A percentile compares a stretch with the other conserved stretches of the same genome.
phyloP scores from a whole-genome alignment of 2,888 invertebrate genomes.

The Cotesia congregata region DNA sequence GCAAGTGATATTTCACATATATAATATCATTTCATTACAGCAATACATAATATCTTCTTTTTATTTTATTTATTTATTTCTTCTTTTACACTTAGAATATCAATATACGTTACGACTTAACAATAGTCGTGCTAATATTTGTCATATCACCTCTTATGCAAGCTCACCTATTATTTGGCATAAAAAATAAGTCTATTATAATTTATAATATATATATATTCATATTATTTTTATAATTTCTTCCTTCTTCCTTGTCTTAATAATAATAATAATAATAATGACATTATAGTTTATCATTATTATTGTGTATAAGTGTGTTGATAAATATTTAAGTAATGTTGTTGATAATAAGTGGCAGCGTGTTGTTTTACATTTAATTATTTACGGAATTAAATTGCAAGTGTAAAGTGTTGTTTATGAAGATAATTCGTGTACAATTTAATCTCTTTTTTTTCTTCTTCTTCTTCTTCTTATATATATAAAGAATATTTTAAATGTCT shows the following conservation, averaged over 20 bases:
- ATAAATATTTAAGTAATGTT: conserved; percentile 35
- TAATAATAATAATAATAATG: conserved; percentile 9
- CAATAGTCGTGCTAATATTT: conserved; percentile 54
- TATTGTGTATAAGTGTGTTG: conserved; percentile 32
- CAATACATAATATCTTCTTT: conserved; percentile 16
- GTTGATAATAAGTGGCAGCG: conserved; percentile 39
- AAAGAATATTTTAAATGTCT: conserved; percentile 43
- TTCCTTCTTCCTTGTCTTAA: conserved; percentile 18
- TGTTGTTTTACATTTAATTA: conserved; percentile 35
- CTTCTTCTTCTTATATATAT: conserved; percentile 50
- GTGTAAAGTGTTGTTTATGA: neutral
- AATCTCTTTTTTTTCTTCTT: conserved; percentile 2
- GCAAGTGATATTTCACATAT: conserved; percentile 11
- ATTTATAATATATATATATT: conserved; percentile 51
- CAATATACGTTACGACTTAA: conserved; percentile 47
- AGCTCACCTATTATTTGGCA: conserved; percentile 59
- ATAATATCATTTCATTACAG: conserved; percentile 29
- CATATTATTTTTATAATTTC: neutral
- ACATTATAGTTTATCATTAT: neutral
- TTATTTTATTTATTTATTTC: too few species aligned
- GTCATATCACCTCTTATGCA: conserved; percentile 56
- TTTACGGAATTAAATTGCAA: neutral
- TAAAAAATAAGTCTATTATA: conserved; percentile 69
- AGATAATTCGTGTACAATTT: conserved; percentile 12
- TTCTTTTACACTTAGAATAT: conserved; percentile 34